These are phyloP conservation scores for Turritopsis dohrnii DNA, from an alignment of 30 jellyfish, hydroid and myxozoan species.

Conservation along the genomic window DNA sequence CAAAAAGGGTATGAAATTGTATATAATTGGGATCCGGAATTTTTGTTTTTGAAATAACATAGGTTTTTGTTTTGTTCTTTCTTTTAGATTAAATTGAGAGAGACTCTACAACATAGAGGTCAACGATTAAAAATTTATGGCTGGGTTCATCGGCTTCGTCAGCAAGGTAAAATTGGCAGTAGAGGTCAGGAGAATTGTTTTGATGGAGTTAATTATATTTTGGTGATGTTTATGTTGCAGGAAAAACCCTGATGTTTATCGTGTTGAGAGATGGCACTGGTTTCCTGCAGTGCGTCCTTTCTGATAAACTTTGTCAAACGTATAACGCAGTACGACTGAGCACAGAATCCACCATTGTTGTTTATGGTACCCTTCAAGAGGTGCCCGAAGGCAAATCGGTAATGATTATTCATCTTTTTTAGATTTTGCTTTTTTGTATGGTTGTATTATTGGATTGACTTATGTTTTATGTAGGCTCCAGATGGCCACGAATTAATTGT, in stretches of 20 bases:
- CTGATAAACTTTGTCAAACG: conserved; percentile 91
- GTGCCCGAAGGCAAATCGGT: conserved; percentile 99
- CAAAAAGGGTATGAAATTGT: conserved; percentile 58
- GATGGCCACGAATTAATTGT: conserved; percentile 93
- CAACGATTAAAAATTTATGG: conserved; percentile 86
- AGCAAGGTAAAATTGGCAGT: conserved; percentile 61
- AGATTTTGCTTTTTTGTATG: background rate
- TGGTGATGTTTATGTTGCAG: conserved; percentile 26
- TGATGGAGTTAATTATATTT: background rate
- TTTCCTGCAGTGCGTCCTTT: conserved; percentile 81
- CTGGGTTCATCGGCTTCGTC: conserved; percentile 96
- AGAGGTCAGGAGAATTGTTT: background rate
- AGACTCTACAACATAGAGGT: conserved; percentile 45
- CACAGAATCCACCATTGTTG: conserved; percentile 86
- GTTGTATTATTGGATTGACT: too few relatives aligned
- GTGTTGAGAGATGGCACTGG: conserved; percentile 99
- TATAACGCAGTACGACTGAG: conserved; percentile 91
- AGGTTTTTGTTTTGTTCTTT: too few relatives aligned
- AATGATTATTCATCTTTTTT: background rate
- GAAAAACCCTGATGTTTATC: conserved; percentile 89
- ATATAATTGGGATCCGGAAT: too few relatives aligned
- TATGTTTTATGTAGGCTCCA: conserved; percentile 74
- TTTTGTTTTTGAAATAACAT: too few relatives aligned
- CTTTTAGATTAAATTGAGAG: conserved; percentile 75
- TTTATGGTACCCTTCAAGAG: conserved; percentile 83